Base-by-base conservation (phyloP, 2,113 vertebrate species). In the Sprattus sprattus region DNA sequence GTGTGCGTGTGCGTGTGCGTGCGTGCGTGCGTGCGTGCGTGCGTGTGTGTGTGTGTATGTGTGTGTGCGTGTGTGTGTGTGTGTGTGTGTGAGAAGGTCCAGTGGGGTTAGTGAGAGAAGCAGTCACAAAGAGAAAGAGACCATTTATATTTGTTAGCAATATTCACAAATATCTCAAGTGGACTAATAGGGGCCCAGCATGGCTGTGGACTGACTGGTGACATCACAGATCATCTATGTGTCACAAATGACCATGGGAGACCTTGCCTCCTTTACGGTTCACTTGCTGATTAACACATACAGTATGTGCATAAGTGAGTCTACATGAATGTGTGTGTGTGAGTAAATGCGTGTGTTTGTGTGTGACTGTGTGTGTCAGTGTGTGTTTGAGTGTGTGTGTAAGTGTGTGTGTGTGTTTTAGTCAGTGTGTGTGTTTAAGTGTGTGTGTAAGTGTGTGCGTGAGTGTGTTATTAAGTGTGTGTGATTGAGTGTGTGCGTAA, bases 261-360 rank as follows among this genome's bases (percentile, higher is more conserved):
- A 22, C 28, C 13, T 2, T 32, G 71, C 32, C 28, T 78, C 71
- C 32, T 78, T 78, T 78, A 78, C 11, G 13, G 32, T 13, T 78
- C 71, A 39, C 25, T 78, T 28, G 71, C 28, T 78, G 39, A 78
- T 78, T 78, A 44, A 78, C 71, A 78, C 71, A 78, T 78, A 18
- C 28, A 11, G 71, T 39, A n/a, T 88, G 84, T 88, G 85, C 88
- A 88, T 60, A 22, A 18, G 4, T 15, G 16, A 9, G 25, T 25
- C 64, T 82, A 86, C 82, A 86, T 60, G 32, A 60, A 84, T 64
- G 89, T 88, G 81, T 88, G 32, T 83, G 52, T 83, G 64, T 87
- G 39, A 60, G 85, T 57, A 54, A 49, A 49, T 82, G 49, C 60
- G 60, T 87, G 80, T 91, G 88, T 92, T 90, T 88, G 89, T 91